Evolutionary conservation across 2,113 vertebrate species (phyloP), one percentile per base, ranked within the genome.

Genomic region (Gorsachius goisagi): DNA sequence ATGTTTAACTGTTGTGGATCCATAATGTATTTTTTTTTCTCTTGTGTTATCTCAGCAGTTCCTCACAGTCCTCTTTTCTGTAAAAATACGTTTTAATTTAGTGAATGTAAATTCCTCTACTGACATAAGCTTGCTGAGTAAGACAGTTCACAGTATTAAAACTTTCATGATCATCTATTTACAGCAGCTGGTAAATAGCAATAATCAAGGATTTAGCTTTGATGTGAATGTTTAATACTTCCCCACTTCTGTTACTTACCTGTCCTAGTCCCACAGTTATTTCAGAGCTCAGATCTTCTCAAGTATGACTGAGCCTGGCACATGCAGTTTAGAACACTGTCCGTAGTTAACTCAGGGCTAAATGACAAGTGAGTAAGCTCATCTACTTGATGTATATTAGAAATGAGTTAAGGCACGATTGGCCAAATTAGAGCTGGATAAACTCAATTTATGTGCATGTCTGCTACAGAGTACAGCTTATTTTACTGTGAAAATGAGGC

Each of bases 41-140:
- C 9, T 68, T 83, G 26, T 89, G 81, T 96, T 97, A 92, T 92
- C 85, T 97, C 90, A 91, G 93, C 90, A 96, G 24, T 96, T 98
- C 92, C 56, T 96, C 27, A 32, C 33, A 66, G 55, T 95, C 91
- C 26, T 80, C 12, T 94, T 87, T 91, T 91, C 80, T 93, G n/a
- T 80, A 95, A 94, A 93, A 97, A 83, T 89, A 93, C 72, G 93
- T 85, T 97, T 97, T 95, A 96, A 97, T 97, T 96, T 84, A 92
- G 64, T 71, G 21, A 96, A 94, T 96, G 95, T 97, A 96, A 96
- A 97, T 97, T 95, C 71, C 81, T 96, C 86, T 95, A 32, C 90
- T 97, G 95, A 90, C 73, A 95, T 52, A 49, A 90, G 41, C 88
- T 91, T 97, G 92, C 97, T 97, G 97, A 98, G 92, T 97, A 97